Evolutionary conservation across 2,888 invertebrate species (phyloP).

Genomic region (Drosophila histrio): DNA sequence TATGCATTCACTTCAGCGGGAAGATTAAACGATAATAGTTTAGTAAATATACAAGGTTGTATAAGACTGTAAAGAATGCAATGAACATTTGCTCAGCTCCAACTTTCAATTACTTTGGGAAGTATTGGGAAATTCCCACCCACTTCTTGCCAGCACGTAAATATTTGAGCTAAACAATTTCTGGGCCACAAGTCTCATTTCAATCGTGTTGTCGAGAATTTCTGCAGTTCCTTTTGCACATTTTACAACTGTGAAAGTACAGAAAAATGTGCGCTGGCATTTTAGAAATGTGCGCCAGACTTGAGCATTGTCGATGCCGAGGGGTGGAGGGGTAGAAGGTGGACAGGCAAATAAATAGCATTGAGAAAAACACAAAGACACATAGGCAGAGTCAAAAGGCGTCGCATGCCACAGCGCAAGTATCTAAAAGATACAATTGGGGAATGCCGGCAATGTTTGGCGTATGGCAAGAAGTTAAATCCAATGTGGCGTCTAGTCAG

Average conservation of each 20-base stretch:
- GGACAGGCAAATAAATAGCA: conserved; percentile 39
- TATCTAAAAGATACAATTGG: conserved; percentile 62
- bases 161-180: conserved; percentile 45
- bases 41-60: too few relatives aligned
- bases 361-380: conserved; percentile 11
- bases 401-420: conserved; percentile 65
- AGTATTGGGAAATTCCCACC: background rate
- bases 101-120: conserved; percentile 2
- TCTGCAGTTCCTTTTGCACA: conserved; percentile 27
- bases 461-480: conserved; percentile 58
- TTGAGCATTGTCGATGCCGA: conserved; percentile 34
- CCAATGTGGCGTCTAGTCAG: conserved; percentile 14
- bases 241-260: conserved; percentile 29
- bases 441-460: conserved; percentile 74
- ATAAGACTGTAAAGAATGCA: background rate
- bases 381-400: conserved; percentile 30
- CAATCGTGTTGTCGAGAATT: conserved; percentile 29
- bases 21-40: background rate
- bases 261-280: conserved; percentile 68
- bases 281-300: conserved; percentile 69
- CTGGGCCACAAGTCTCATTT: conserved; percentile 50
- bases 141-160: conserved; percentile 12
- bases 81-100: background rate
- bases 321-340: background rate
- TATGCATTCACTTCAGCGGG: background rate